Evolutionary conservation across 2,113 vertebrate genomes (phyloP), one percentile per base, ranked within the genome.

Genomic region (Chaetops frenatus): DNA sequence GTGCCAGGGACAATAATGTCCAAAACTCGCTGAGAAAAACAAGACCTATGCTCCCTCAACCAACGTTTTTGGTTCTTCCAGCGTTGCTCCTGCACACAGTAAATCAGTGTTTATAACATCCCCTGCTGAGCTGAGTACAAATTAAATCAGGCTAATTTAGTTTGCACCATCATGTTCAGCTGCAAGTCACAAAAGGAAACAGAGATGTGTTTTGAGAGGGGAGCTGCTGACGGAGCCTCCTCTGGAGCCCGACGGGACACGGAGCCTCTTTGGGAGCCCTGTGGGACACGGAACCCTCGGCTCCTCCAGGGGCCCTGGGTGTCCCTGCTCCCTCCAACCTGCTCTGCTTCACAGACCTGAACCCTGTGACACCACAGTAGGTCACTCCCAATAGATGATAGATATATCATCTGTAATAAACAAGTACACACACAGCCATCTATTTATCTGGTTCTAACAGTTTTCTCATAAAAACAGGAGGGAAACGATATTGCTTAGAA

Each of bases 121-220:
- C 57, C 91, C 92, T 27, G 15, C 81, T 48, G 92, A 86, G 86
- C 0, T 81, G 85, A 93, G 88, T 74, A 82, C 85, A 93, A 93
- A 95, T 95, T 86, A 96, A 95, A 96, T 92, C 82, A 90, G 64
- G 85, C 88, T 93, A 86, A 95, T 92, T 94, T 95, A 86, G 79
- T 86, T 92, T 71, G 66, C 53, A 85, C 81, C 54, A 65, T 53
- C 42, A 2, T 86, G 66, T 73, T 97, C 90, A 77, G 71, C 81
- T 94, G 81, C 6, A 2, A 95, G 62, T 50, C 92, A 80, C 81
- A 80, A 86, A 85, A 83, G 62, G 50, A 29, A 93, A 24, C 24
- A 35, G 78, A 88, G 62, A 21, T 8, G 2, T 60, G 74, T 11
- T 16, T 70, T 40, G 60, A 29, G 79, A 36, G 2, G 3, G 35